Evolutionary conservation across 2,113 vertebrate species (phyloP).

Genomic region (Maccullochella peelii): DNA sequence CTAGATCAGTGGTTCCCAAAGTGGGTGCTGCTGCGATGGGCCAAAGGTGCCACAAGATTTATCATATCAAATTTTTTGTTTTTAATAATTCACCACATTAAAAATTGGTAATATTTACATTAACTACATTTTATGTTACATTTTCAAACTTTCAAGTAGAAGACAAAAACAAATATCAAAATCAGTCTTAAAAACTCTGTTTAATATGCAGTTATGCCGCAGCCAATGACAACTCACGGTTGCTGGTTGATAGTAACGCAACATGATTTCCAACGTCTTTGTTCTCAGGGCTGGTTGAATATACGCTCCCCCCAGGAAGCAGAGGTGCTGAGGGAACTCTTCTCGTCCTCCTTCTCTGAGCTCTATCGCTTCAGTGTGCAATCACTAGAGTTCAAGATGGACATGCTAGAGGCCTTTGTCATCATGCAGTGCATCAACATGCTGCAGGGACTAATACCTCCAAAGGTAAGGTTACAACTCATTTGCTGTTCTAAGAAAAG

Average conservation of each 20-base stretch:
- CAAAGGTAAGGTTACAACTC: conserved; percentile 83
- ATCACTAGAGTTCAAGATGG: conserved; percentile 90
- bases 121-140: not conserved
- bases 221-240: not conserved
- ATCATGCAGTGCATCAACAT: conserved; percentile 93
- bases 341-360: conserved; percentile 88
- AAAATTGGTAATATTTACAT: not conserved
- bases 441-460: conserved; percentile 92
- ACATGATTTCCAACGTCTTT: not conserved
- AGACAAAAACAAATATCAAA: not conserved
- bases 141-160: not conserved
- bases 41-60: not conserved
- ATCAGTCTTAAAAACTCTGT: not conserved
- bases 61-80: not conserved
- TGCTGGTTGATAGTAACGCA: not conserved
- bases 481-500: not conserved
- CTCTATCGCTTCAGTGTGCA: conserved; percentile 89
- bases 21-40: not conserved
- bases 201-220: not conserved
- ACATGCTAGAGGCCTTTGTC: conserved; percentile 93
- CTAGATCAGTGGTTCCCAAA: not conserved
- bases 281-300: conserved; percentile 90
- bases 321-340: conserved; percentile 87
- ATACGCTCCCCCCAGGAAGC: conserved; percentile 86
- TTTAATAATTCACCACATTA: not conserved